Conservation (phyloP, 2,113 vertebrate genomes). For the Eleginops maclovinus region DNA sequence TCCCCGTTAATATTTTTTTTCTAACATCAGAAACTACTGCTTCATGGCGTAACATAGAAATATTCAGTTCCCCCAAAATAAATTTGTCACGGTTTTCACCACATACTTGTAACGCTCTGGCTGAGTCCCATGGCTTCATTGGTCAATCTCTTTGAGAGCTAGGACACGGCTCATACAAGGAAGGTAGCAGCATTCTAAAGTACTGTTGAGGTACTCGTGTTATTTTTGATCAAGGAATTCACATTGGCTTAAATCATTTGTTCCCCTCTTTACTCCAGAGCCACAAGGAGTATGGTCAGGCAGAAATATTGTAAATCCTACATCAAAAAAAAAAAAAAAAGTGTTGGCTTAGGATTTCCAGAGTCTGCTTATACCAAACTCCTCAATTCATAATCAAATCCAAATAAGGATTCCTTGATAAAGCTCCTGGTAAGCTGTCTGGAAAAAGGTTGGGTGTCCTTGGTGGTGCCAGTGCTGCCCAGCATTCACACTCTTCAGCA, state of each 20-base stretch:
- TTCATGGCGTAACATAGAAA: conserved; percentile 64
- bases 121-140: conserved; percentile 84
- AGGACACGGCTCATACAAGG: conserved; percentile 78
- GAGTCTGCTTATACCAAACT: conserved; percentile 72
- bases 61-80: conserved; percentile 65
- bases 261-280: conserved; percentile 62
- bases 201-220: conserved; percentile 77
- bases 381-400: conserved; percentile 77
- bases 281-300: conserved; percentile 67
- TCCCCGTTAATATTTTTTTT: conserved; percentile 29
- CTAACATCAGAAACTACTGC: conserved; percentile 50
- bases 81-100: conserved; percentile 72
- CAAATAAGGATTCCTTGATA: conserved; percentile 69
- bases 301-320: conserved; percentile 78
- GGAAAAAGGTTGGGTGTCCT: conserved; percentile 63
- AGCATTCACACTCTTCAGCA: conserved; percentile 69
- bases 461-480: conserved; percentile 62
- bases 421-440: conserved; percentile 62
- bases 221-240: conserved; percentile 70
- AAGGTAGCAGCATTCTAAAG: conserved; percentile 79
- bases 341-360: conserved; percentile 68
- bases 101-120: conserved; percentile 85
- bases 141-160: conserved; percentile 82
- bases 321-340: conserved; percentile 57
- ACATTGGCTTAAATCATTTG: conserved; percentile 65